Evolutionary conservation across 1,140 invertebrate genomes (phyloP).

Genomic region (Bombus picipes): DNA sequence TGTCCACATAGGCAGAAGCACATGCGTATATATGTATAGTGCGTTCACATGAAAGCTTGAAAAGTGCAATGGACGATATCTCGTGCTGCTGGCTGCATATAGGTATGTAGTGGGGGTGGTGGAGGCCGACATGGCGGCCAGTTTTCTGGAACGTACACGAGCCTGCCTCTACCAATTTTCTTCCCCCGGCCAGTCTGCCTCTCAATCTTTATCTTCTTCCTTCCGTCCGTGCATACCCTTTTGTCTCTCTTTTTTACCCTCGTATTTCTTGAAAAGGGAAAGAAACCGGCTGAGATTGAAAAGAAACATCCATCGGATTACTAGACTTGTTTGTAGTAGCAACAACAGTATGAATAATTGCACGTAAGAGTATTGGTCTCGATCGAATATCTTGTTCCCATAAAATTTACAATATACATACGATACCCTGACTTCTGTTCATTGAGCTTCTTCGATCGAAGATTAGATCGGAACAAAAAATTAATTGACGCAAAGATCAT

Average conservation of each 20-base stretch:
- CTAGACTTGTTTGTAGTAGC: neutral
- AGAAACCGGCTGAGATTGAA: conserved; percentile 54
- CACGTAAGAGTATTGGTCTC: neutral
- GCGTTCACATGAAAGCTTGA: conserved; percentile 57
- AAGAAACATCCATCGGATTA: conserved; percentile 47
- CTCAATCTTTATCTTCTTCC: conserved; percentile 32
- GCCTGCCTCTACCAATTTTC: conserved; percentile 54
- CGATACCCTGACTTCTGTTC: neutral
- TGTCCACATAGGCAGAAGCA: neutral
- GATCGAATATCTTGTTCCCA: neutral
- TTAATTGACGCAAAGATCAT: conserved; percentile 31
- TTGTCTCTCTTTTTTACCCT: neutral
- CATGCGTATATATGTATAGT: neutral
- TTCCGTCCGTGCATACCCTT: neutral
- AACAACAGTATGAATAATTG: neutral
- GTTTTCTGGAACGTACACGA: conserved; percentile 67
- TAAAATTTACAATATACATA: neutral
- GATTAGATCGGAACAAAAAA: neutral
- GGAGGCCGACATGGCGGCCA: conserved; percentile 63
- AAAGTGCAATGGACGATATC: conserved; percentile 71
- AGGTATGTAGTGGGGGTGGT: conserved; percentile 38
- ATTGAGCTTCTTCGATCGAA: neutral
- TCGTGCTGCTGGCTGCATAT: conserved; percentile 47
- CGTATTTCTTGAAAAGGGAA: conserved; percentile 57
- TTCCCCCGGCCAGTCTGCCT: conserved; percentile 12